Base-by-base conservation (phyloP, 64 coral and sea anemone species). In the Montipora cactus region DNA sequence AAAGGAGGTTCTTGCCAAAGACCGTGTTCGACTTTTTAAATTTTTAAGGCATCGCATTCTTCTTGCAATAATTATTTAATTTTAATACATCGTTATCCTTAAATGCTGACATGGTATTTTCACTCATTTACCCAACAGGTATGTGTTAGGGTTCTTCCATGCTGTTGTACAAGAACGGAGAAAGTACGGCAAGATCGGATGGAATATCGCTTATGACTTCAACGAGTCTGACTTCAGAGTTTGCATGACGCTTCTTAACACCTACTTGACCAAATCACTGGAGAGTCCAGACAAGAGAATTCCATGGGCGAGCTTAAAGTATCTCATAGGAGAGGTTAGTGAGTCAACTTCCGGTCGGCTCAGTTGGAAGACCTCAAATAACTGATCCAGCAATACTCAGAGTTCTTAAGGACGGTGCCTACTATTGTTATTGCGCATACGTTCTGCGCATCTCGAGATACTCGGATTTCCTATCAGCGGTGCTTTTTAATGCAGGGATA, bases 201-300 rank as follows among this genome's bases (percentile, higher is more conserved):
- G 98, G 98, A 99, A 99, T 64, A 99, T 99, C 89, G 98, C 98
- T 11, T 99, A 99, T 58, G 98, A 99, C 70, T 99, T 99, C 79
- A 99, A 96, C 68, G 98, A 99, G 76, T 96, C 95, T 4, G 98
- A 99, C 62, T 99, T 99, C 89, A 81, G 98, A 52, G 98, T 99
- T 0, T 96, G 95, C 28, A 99, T 99, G 98, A 96, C 95, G 16
- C 67, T 99, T 11, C 92, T 99, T 0, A 99, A 96, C 79, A 99
- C 98, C 0, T 99, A 99, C 45, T 81, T 99, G 4, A 93, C 92
- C 3, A 99, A 99, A 80, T 91, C 98, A 44, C 73, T 95, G 47
- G 74, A 88, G 49, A 96, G 92, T 22, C 83, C 89, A 5, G 98
- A 99, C 67, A 90, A 80, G 12, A 96, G 78, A 47, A 99, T 99